phyloP scores from a whole-genome alignment of 2,797 vertebrate genomes.

The Bryconaethiops microstoma region DNA sequence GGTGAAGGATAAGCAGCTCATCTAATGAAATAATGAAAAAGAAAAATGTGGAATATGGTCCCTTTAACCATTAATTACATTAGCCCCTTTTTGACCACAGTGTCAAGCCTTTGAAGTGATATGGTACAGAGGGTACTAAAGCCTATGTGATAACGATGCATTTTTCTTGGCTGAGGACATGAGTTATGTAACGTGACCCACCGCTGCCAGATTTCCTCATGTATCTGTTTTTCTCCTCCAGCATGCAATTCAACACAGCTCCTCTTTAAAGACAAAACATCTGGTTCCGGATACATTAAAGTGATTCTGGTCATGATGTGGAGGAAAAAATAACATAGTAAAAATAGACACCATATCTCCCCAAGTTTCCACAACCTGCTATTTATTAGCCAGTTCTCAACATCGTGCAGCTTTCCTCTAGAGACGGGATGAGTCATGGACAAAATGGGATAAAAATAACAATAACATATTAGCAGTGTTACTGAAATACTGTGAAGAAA shows the following conservation, averaged over 20 bases:
- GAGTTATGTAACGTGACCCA: slow-evolving; percentile 33
- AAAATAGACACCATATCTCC: slow-evolving; percentile 55
- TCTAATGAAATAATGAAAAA: too few relatives aligned
- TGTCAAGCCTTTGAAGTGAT: not conserved
- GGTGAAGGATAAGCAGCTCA: too few relatives aligned
- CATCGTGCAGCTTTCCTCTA: slow-evolving; percentile 32
- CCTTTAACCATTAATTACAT: not conserved
- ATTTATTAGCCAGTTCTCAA: slow-evolving; percentile 50
- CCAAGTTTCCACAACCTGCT: slow-evolving; percentile 56
- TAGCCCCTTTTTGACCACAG: not conserved
- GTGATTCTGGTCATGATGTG: slow-evolving; percentile 44
- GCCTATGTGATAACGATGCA: not conserved
- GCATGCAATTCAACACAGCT: slow-evolving; percentile 2
- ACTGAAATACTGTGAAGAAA: not conserved
- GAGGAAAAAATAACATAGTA: slow-evolving; percentile 28
- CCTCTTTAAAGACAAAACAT: slow-evolving; percentile 42
- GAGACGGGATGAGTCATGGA: slow-evolving; percentile 19
- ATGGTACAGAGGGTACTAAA: slow-evolving; percentile 10
- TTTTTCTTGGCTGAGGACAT: slow-evolving; percentile 21
- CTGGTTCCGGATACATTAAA: slow-evolving; percentile 50
- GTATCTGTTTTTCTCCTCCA: slow-evolving; percentile 25
- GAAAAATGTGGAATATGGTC: not conserved
- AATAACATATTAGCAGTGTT: not conserved
- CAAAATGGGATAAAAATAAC: not conserved
- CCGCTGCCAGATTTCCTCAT: slow-evolving; percentile 26